Evolutionary conservation across 2,113 vertebrate species (phyloP).

Genomic region (Aix galericulata): DNA sequence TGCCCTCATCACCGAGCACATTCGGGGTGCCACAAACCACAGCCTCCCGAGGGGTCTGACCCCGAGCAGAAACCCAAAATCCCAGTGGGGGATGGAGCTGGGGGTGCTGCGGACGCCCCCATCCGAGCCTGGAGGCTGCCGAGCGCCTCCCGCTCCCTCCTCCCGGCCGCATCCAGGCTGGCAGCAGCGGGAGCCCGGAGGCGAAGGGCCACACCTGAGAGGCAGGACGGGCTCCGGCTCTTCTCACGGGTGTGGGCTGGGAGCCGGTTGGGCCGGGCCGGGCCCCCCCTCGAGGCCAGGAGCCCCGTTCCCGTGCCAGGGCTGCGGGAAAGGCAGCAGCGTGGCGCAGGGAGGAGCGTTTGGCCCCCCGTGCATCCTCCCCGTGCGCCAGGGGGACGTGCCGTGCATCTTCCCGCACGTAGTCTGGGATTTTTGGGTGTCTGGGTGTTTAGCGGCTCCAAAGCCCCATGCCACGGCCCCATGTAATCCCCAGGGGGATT

Average conservation of each 20-base stretch:
- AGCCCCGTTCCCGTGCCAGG: constrained; percentile 36
- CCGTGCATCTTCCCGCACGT: not conserved
- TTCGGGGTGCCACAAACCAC: not conserved
- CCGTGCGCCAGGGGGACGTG: accelerated
- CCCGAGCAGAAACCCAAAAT: not conserved
- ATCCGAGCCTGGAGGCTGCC: accelerated
- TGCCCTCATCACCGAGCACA: not conserved
- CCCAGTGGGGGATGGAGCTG: not conserved
- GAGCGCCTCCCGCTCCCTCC: not conserved
- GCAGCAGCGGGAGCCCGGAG: not conserved
- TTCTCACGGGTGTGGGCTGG: constrained; percentile 62
- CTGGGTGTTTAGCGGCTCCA: not conserved
- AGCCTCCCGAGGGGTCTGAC: not conserved
- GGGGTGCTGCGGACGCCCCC: not conserved
- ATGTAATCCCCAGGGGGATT: constrained; percentile 64
- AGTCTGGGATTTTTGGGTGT: not conserved
- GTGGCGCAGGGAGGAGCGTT: not conserved
- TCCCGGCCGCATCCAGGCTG: constrained; percentile 11
- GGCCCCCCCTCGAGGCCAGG: constrained; percentile 36
- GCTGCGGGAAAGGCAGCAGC: not conserved
- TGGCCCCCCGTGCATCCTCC: not conserved
- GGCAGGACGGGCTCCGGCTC: constrained; percentile 8
- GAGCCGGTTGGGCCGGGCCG: constrained; percentile 43
- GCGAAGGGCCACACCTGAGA: constrained; percentile 57
- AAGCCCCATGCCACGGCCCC: not conserved